Evolutionary conservation across 2,113 vertebrate species (phyloP), one percentile per base, ranked within the genome.

Genomic region (Chauna torquata): DNA sequence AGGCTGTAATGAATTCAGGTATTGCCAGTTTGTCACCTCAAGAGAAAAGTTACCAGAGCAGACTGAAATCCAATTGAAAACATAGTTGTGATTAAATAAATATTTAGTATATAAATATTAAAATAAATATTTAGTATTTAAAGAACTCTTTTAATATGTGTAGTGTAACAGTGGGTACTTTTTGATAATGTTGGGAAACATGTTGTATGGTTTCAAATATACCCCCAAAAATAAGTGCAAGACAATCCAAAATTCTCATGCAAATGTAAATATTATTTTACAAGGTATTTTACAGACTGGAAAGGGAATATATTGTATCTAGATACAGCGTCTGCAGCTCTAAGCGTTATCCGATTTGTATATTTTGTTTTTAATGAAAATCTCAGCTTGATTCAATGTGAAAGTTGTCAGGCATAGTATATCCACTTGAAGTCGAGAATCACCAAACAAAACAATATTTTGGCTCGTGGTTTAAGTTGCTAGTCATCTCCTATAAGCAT

Each of bases 1-100:
- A 96, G 93, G 82, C 85, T 92, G 82, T 97, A 97, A 98, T 96
- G 94, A 97, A 96, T 98, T 97, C 98, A 96, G 92, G 90, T 92
- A 72, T 88, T 95, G 87, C 75, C 8, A 27, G 95, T 96, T 90
- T 90, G 89, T 97, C 96, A 97, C 97, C 94, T 96, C 47, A 38
- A 97, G 87, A 97, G 82, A 90, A 8, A 92, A 96, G n/a, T 83
- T 84, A 66, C 71, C 58, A 86, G 83, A 93, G 69, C 90, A 74
- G 57, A n/a, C 61, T 96, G 75, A 95, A 96, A 98, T 95, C 90
- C 88, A 87, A 6, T 68, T 92, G 81, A 57, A 93, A 97, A 85
- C 72, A 83, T 16, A 76, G 80, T 94, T 8, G 7, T 2, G 0
- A 71, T 91, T 72, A 86, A n/a, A n/a, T n/a, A n/a, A n/a, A 34